Conservation (phyloP, 2,113 vertebrate species). For the Eolophus roseicapilla region DNA sequence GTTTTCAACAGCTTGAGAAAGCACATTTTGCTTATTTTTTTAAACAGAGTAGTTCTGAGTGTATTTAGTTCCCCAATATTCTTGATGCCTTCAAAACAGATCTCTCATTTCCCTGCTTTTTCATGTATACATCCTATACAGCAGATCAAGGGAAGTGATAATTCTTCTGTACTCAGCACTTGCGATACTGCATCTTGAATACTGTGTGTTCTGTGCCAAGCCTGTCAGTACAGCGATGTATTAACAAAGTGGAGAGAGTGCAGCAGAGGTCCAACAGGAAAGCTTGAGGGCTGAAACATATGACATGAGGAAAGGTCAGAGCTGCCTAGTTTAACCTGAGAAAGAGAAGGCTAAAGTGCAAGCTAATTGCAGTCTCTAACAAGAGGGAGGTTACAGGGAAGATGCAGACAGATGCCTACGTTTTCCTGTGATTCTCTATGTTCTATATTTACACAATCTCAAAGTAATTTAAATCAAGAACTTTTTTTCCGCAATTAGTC, state of each 20-base stretch:
- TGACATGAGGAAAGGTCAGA: neutral
- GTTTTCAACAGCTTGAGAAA: neutral
- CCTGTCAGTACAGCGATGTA: accelerated
- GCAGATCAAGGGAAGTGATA: neutral
- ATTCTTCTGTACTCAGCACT: neutral
- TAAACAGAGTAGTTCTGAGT: neutral
- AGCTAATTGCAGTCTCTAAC: neutral
- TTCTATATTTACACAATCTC: neutral
- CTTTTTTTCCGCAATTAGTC: neutral
- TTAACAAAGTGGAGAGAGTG: neutral
- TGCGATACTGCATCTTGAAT: neutral
- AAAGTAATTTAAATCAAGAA: neutral
- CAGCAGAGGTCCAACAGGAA: neutral
- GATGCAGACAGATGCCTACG: neutral
- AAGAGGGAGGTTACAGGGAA: neutral
- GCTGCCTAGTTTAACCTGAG: neutral
- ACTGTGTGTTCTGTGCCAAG: accelerated
- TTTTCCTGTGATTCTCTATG: neutral
- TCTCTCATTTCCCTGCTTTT: neutral
- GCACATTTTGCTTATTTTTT: neutral
- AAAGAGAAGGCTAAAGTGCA: neutral
- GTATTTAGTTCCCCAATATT: neutral
- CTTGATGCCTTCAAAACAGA: neutral
- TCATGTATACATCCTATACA: accelerated
- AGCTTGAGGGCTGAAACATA: neutral